phyloP scores from a whole-genome alignment of 2,888 invertebrate genomes.

The Micoletzkya japonica region DNA sequence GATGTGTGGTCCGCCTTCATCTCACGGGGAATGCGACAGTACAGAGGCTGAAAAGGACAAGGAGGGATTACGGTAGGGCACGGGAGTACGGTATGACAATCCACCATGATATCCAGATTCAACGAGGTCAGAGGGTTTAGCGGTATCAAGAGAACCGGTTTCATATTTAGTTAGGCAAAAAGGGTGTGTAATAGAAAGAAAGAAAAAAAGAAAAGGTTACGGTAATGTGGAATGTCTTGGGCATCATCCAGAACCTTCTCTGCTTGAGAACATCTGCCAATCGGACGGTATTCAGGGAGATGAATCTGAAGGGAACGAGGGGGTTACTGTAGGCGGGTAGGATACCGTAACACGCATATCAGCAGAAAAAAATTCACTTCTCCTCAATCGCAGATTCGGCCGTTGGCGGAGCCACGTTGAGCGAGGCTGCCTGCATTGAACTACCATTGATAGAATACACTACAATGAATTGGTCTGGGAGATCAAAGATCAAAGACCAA shows the following conservation, averaged over 20 bases:
- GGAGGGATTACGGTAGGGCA: background rate
- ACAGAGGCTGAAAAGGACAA: slow-evolving; percentile 6
- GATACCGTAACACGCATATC: no score
- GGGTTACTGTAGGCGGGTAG: no score
- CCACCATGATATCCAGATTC: background rate
- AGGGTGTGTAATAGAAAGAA: background rate
- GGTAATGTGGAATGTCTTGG: slow-evolving; percentile 7
- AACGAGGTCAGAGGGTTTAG: background rate
- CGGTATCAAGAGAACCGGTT: no score
- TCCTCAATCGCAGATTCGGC: background rate
- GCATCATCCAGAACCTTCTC: slow-evolving; percentile 22
- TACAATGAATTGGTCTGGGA: no score
- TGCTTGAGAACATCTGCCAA: background rate
- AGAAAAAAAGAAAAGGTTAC: background rate
- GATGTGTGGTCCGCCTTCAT: slow-evolving; percentile 10
- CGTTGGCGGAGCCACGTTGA: background rate
- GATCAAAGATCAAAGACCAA: no score
- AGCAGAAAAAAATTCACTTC: background rate
- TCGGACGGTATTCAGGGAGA: background rate
- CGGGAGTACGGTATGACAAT: background rate
- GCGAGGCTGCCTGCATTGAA: background rate
- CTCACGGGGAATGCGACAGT: background rate
- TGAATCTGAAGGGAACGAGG: background rate
- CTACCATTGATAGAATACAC: no score
- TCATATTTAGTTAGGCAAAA: no score